A percentile compares a stretch with the other conserved stretches of the same genome.
Evolutionary conservation across 1,140 invertebrate genomes (phyloP).

Genomic region (Drosophila santomea): DNA sequence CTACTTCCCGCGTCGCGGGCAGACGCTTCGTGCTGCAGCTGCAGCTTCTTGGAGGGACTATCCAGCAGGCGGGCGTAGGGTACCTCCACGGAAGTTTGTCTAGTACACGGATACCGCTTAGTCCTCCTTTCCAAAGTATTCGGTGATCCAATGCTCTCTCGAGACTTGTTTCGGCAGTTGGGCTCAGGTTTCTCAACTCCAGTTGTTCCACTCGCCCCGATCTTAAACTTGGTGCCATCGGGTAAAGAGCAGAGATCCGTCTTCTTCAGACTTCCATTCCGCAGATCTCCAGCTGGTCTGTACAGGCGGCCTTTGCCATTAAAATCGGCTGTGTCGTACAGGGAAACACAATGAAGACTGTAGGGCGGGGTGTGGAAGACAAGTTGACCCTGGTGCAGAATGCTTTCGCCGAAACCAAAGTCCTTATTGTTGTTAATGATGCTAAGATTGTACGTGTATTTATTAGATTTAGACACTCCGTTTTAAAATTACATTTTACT

Average conservation of each 20-base stretch:
- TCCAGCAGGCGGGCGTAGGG: slow-evolving; percentile 92
- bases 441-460: slow-evolving; percentile 22
- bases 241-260: slow-evolving; percentile 62
- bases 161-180: slow-evolving; percentile 62
- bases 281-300: slow-evolving; percentile 63
- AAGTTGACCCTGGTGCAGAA: slow-evolving; percentile 94
- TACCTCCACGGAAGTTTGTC: slow-evolving; percentile 87
- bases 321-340: slow-evolving; percentile 88
- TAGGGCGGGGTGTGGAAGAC: slow-evolving; percentile 96
- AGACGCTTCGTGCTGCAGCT: slow-evolving; percentile 65
- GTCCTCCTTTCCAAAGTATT: slow-evolving; percentile 76
- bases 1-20: slow-evolving; percentile 75
- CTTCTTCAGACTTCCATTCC: slow-evolving; percentile 79
- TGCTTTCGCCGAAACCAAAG: slow-evolving; percentile 96
- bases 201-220: slow-evolving; percentile 49
- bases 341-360: slow-evolving; percentile 90
- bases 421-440: slow-evolving; percentile 86
- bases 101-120: slow-evolving; percentile 75
- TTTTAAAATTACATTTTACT: slow-evolving; percentile 15
- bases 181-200: slow-evolving; percentile 72
- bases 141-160: slow-evolving; percentile 80
- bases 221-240: slow-evolving; percentile 73
- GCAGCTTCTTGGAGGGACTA: slow-evolving; percentile 85
- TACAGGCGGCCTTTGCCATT: slow-evolving; percentile 80
- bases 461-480: too few relatives aligned